phyloP scores from a whole-genome alignment of 2,113 vertebrate genomes.

The Dromaius novaehollandiae region DNA sequence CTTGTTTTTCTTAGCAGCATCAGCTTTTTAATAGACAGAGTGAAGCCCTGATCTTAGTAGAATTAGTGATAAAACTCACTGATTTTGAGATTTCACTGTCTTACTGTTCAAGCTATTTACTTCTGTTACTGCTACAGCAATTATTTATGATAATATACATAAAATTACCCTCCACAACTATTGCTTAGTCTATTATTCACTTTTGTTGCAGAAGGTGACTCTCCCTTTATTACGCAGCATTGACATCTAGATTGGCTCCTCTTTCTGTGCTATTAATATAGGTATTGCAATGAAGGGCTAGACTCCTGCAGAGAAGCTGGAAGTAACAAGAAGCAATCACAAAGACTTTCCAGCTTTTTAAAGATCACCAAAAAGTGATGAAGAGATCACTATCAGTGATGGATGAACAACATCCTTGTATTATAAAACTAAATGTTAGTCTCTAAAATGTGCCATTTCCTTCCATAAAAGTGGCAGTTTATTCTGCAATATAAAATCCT shows the following conservation, averaged over 20 bases:
- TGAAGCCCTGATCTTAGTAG: neutral
- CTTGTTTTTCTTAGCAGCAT: neutral
- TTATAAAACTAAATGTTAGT: neutral
- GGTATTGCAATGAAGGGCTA: neutral
- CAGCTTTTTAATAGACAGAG: neutral
- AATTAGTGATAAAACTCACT: neutral
- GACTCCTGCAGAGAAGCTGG: neutral
- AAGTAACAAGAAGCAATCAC: neutral
- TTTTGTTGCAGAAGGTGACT: neutral
- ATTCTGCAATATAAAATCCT: neutral
- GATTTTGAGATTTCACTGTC: neutral
- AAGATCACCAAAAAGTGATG: accelerated
- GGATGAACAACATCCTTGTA: neutral
- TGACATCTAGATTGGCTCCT: neutral
- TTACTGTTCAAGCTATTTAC: neutral
- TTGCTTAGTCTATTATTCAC: neutral
- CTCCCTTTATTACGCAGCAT: neutral
- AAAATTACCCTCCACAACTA: neutral
- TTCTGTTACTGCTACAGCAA: neutral
- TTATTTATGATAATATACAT: neutral
- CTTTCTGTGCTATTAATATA: neutral
- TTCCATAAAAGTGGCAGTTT: neutral
- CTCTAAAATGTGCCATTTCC: neutral
- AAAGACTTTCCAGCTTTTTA: neutral
- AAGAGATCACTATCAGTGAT: neutral